Base-by-base conservation (phyloP, 1,140 invertebrate species). In the Asbolus verrucosus region DNA sequence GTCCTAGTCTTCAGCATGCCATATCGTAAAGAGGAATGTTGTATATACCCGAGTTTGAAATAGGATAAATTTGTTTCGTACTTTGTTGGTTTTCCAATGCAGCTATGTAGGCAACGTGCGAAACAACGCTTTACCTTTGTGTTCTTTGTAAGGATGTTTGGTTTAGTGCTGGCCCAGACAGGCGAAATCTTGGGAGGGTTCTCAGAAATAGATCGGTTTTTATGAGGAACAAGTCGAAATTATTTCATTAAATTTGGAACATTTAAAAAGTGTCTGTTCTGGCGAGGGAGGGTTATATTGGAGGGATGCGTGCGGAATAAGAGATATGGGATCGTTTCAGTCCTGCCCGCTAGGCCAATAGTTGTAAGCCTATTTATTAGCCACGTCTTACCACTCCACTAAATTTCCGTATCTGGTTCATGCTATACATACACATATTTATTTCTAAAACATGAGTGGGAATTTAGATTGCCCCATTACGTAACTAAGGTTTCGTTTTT, bases 391-490 rank as follows among this genome's bases (percentile, higher is more conserved):
- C 61, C 61, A 63, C 61, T 63, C 61, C 33, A 63, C 33, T 41
- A 63, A 63, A 63, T 63, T 63, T 63, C 33, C 61, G 61, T 63
- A 63, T 63, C 61, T 63, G 61, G 16, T 41, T 63, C 61, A 41
- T 63, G 61, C 36, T 63, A 63, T 63, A 63, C 61, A 63, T 63
- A 63, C 61, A 63, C 61, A 63, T 63, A 63, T 63, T 63, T 63
- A 63, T 63, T 63, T 63, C 61, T 63, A 41, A 63, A 63, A 63
- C 61, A 63, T 63, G 61, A 63, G 61, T 19, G 39, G 61, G 61
- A 63, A 63, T 63, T 63, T 63, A 63, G 61, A 63, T 63, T 63
- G 36, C 61, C 61, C 61, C 41, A 63, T 63, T 63, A 63, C 61
- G 61, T 41, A 63, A 63, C n/a, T 30, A 41, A 27, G 31, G 36